Base-by-base conservation (phyloP, 1,140 invertebrate genomes). In the Phymorhynchus buccinoides region DNA sequence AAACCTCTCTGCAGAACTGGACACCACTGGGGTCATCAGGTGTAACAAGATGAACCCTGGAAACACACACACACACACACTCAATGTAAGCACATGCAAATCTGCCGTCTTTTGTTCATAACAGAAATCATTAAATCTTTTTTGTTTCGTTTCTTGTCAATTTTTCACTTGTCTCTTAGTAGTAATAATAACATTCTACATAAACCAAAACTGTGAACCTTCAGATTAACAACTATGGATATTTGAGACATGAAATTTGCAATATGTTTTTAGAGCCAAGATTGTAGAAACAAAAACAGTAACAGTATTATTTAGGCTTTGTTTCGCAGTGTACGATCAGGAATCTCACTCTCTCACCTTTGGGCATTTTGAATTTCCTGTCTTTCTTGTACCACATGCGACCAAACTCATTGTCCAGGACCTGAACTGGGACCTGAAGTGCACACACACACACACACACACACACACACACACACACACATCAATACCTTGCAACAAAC, bases 21-120 rank as follows among this genome's bases (percentile, higher is more conserved):
- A 89, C 42, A 95, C 93, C 37, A 96, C 88, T 16, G 96, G 96
- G 62, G 95, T 96, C 73, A 96, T 95, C 73, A 98, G 95, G 92
- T 96, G 95, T 89, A 97, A 95, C 87, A 95, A 94, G 84, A 97
- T 95, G 86, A 95, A 95, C 0, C 95, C 96, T 91, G 86, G 42
- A 89, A 86, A 42, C 41, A 85, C 42, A 84, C 80, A 86, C 35
- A 71, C 37, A 41, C 7, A 75, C 37, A 41, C 18, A 75, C 68
- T 35, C 30, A 7, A 14, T 66, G 7, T 66, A 32, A n/a, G 6
- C 30, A 42, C 75, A 78, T 42, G 66, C 66, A 71, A 30, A 9
- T 22, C n/a, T n/a, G n/a, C n/a, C n/a, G n/a, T n/a, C n/a, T n/a
- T n/a, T n/a, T n/a, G n/a, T n/a, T n/a, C n/a, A n/a, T n/a, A n/a